A percentile compares a stretch with the other conserved stretches of the same genome.
Conservation (phyloP, 2,113 vertebrate genomes). For the Entelurus aequoreus region DNA sequence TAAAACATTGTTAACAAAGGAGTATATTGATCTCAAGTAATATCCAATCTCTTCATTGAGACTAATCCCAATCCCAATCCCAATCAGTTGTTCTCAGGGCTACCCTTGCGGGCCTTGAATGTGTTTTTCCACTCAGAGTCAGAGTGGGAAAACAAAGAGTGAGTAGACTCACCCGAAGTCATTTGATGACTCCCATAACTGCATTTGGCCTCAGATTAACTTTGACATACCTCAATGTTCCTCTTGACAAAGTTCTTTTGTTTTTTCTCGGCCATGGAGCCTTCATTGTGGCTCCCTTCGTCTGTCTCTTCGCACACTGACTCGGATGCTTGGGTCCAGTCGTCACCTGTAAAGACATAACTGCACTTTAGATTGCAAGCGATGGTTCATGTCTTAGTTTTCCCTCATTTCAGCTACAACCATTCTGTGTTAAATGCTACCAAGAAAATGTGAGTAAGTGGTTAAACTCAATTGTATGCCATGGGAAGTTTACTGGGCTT, state of each 20-base stretch:
- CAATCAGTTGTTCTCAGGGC: conserved; percentile 8
- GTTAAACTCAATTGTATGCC: no score
- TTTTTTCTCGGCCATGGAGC: conserved; percentile 58
- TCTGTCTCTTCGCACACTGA: conserved; percentile 15
- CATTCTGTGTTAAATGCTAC: not conserved
- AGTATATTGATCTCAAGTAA: no score
- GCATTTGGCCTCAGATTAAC: conserved; percentile 40
- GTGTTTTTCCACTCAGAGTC: conserved; percentile 17
- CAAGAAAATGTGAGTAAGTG: not conserved
- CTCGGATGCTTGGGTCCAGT: conserved; percentile 26
- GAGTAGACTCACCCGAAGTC: conserved; percentile 14
- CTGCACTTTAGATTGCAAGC: conserved; percentile 3
- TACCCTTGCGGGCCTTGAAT: not conserved
- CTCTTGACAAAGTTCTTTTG: conserved; percentile 83
- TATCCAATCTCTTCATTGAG: no score
- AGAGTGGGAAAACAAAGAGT: conserved; percentile 37
- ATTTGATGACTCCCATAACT: conserved; percentile 24
- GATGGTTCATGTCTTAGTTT: not conserved
- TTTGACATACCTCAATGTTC: conserved; percentile 86
- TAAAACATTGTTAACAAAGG: no score
- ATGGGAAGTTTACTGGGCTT: conserved; percentile 10
- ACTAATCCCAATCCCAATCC: not conserved
- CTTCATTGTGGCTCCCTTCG: conserved; percentile 34
- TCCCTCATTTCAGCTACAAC: not conserved
- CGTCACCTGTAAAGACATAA: conserved; percentile 37